Conservation (phyloP, 2,888 invertebrate genomes). For the Sericinus montela region DNA sequence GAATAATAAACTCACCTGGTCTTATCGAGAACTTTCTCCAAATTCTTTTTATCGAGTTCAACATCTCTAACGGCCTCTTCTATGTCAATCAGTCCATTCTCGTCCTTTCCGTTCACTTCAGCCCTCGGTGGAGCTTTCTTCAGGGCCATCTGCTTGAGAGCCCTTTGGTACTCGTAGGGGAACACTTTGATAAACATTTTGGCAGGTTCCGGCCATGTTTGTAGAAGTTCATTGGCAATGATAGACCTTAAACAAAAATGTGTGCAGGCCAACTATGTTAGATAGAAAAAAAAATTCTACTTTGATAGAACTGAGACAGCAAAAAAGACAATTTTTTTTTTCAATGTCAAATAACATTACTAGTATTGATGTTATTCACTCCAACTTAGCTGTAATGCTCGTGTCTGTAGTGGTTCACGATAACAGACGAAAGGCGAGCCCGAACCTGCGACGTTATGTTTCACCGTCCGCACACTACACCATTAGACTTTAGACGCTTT, state of each 20-base stretch:
- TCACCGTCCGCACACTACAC: too few species aligned
- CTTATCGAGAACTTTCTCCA: constrained; percentile 90
- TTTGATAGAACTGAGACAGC: too few species aligned
- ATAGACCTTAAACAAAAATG: constrained; percentile 75
- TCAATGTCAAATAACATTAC: too few species aligned
- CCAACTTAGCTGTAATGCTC: too few species aligned
- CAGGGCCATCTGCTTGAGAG: constrained; percentile 83
- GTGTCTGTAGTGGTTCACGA: too few species aligned
- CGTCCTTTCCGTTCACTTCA: constrained; percentile 51
- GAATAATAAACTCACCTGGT: constrained; percentile 67
- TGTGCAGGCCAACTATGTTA: too few species aligned
- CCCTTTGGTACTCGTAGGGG: constrained; percentile 97
- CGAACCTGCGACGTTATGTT: too few species aligned
- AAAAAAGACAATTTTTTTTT: too few species aligned
- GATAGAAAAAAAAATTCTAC: too few species aligned
- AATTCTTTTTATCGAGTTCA: constrained; percentile 86
- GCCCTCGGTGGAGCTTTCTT: constrained; percentile 47
- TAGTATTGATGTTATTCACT: too few species aligned
- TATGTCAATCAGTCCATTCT: constrained; percentile 84
- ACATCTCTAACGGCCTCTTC: constrained; percentile 92
- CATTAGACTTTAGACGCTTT: too few species aligned
- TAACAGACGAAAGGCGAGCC: too few species aligned
- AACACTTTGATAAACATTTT: constrained; percentile 96
- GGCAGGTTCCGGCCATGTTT: constrained; percentile 88
- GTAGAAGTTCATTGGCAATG: constrained; percentile 88